phyloP scores from a whole-genome alignment of 2,113 vertebrate genomes.

The Orycteropus afer region DNA sequence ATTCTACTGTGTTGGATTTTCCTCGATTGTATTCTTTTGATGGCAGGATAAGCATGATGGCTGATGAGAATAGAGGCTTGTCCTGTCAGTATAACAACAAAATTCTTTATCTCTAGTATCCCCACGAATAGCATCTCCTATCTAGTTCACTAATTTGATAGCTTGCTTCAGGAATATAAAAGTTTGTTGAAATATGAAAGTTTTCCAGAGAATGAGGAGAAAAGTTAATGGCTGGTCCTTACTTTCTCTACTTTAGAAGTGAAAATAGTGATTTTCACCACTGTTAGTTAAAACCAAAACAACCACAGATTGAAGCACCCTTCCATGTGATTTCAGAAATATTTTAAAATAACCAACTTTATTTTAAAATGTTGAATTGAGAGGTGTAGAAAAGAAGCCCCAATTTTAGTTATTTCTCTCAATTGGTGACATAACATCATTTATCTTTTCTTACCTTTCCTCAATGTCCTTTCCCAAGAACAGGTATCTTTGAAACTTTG shows the following conservation, averaged over 20 bases:
- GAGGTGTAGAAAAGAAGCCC: background rate
- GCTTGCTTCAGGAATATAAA: background rate
- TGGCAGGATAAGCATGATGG: background rate
- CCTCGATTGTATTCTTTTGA: background rate
- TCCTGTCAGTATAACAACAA: background rate
- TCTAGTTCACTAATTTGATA: background rate
- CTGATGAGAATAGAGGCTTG: background rate
- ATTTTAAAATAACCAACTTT: slow-evolving; percentile 39
- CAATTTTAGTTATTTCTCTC: background rate
- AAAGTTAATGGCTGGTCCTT: background rate
- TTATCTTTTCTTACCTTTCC: background rate
- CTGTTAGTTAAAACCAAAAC: background rate
- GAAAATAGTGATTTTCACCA: background rate
- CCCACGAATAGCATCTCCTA: background rate
- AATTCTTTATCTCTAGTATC: background rate
- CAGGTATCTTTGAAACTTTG: background rate
- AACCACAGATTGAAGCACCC: background rate
- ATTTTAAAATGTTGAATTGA: slow-evolving; percentile 35
- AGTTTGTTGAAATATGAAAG: background rate
- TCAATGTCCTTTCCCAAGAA: background rate
- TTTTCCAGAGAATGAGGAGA: background rate
- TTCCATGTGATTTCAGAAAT: background rate
- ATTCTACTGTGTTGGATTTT: background rate
- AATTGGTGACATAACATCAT: background rate
- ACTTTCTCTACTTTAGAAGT: slow-evolving; percentile 28